Conservation (phyloP, 2,888 invertebrate species). For the Rhyacophila evoluta region DNA sequence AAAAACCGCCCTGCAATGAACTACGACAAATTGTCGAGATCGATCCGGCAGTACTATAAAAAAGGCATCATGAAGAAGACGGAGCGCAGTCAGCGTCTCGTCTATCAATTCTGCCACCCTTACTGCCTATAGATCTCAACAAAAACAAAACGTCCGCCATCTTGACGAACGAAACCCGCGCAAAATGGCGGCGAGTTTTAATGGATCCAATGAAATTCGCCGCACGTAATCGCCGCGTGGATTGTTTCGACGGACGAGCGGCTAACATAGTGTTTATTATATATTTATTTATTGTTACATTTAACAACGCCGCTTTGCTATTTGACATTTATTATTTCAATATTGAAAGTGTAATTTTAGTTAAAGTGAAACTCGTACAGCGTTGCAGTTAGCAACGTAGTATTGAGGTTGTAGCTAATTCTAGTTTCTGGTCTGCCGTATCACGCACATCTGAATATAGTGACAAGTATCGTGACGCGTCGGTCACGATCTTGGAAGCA, state of each 20-base stretch:
- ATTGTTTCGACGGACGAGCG: neutral
- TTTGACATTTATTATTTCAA: slow-evolving; percentile 20
- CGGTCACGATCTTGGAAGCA: slow-evolving; percentile 50
- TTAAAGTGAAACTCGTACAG: slow-evolving; percentile 36
- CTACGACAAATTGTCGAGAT: slow-evolving; percentile 98
- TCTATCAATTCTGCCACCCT: slow-evolving; percentile 98
- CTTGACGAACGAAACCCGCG: slow-evolving; percentile 19
- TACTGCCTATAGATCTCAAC: slow-evolving; percentile 79
- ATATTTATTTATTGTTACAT: slow-evolving; percentile 20
- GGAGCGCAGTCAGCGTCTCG: slow-evolving; percentile 95
- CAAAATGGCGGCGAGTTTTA: slow-evolving; percentile 29
- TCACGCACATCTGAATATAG: slow-evolving; percentile 30
- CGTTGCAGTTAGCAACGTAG: slow-evolving; percentile 48
- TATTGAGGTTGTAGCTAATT: slow-evolving; percentile 43
- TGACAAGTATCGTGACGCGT: slow-evolving; percentile 47
- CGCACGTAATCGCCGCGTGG: neutral
- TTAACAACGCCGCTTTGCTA: slow-evolving; percentile 4
- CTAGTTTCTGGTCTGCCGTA: slow-evolving; percentile 11
- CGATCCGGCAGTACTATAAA: slow-evolving; percentile 98
- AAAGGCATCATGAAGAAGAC: slow-evolving; percentile 99
- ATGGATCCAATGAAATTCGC: slow-evolving; percentile 11
- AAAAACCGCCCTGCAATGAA: slow-evolving; percentile 99
- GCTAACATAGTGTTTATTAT: neutral
- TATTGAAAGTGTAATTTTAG: slow-evolving; percentile 18
- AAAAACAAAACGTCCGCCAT: slow-evolving; percentile 27